These are phyloP conservation scores for Mycalesis mineus DNA, from an alignment of 2,888 invertebrate genomes.

Conservation along the genomic window DNA sequence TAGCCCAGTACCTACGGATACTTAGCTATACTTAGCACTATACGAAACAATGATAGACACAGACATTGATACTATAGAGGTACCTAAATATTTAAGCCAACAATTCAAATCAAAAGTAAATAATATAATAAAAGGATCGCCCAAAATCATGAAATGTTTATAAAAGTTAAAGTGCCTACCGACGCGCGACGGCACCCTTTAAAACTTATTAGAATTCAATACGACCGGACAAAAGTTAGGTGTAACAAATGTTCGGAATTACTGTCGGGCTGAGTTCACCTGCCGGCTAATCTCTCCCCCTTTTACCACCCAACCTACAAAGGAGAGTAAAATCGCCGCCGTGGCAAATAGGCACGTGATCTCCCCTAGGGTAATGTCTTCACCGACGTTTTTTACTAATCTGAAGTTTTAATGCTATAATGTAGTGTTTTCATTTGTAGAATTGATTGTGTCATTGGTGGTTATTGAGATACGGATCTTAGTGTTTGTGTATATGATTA, in stretches of 20 bases:
- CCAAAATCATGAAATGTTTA: background rate
- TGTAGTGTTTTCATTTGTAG: no score
- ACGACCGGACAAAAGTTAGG: conserved; percentile 17
- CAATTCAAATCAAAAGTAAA: background rate
- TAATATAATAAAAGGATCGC: background rate
- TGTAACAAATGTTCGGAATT: conserved; percentile 18
- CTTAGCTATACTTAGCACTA: no score
- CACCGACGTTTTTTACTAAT: conserved; percentile 5
- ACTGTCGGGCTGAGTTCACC: conserved; percentile 16
- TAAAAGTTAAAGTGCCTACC: background rate
- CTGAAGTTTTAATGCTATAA: no score
- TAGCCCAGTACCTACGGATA: no score
- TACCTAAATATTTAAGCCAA: no score
- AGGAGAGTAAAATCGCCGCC: conserved; percentile 6
- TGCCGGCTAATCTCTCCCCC: conserved; percentile 15
- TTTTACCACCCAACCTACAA: background rate
- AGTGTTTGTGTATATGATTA: no score
- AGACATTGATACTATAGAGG: no score
- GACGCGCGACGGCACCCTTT: background rate
- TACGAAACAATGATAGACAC: no score
- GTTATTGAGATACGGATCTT: no score
- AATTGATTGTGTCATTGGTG: no score
- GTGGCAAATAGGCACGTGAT: conserved; percentile 11
- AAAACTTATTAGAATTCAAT: conserved; percentile 21
- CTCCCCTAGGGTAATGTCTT: background rate